Conservation (phyloP, 2,888 invertebrate species). For the Heteromurus nitidus region DNA sequence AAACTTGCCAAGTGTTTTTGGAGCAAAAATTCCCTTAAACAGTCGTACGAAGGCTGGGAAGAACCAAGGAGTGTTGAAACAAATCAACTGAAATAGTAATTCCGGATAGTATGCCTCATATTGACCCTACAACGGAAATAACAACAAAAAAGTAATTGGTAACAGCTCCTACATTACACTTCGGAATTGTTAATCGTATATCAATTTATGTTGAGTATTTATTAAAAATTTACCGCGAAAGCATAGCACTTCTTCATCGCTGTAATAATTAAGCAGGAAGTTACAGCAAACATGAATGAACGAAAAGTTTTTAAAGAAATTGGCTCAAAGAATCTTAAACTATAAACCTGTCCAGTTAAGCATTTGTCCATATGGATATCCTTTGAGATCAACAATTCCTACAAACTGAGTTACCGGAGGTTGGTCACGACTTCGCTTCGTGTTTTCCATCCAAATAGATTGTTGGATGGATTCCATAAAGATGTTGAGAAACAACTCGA, state of each 20-base stretch:
- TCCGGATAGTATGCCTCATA: constrained; percentile 41
- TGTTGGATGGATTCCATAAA: constrained; percentile 36
- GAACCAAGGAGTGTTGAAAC: constrained; percentile 28
- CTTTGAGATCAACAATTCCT: constrained; percentile 11
- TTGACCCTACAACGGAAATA: neutral
- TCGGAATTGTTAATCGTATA: too few relatives aligned
- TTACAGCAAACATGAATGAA: neutral
- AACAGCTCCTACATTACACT: too few relatives aligned
- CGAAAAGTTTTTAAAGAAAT: neutral
- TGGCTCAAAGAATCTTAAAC: neutral
- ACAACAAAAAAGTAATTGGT: neutral
- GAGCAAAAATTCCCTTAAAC: constrained; percentile 17
- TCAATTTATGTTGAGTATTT: too few relatives aligned
- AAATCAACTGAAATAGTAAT: neutral
- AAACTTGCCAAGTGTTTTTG: constrained; percentile 6
- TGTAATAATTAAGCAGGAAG: too few relatives aligned
- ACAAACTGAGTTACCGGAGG: constrained; percentile 42
- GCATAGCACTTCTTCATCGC: constrained; percentile 31
- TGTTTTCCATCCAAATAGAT: neutral
- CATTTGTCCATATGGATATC: constrained; percentile 32
- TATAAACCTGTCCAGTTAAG: constrained; percentile 26
- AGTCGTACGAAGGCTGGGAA: constrained; percentile 21
- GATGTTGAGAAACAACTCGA: constrained; percentile 5
- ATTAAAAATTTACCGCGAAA: too few relatives aligned
- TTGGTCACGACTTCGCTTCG: neutral